Percentiles rank a stretch among this genome's conserved stretches.
Evolutionary conservation across 2,113 vertebrate genomes (phyloP).

Genomic region (Melanostigma gelatinosum): DNA sequence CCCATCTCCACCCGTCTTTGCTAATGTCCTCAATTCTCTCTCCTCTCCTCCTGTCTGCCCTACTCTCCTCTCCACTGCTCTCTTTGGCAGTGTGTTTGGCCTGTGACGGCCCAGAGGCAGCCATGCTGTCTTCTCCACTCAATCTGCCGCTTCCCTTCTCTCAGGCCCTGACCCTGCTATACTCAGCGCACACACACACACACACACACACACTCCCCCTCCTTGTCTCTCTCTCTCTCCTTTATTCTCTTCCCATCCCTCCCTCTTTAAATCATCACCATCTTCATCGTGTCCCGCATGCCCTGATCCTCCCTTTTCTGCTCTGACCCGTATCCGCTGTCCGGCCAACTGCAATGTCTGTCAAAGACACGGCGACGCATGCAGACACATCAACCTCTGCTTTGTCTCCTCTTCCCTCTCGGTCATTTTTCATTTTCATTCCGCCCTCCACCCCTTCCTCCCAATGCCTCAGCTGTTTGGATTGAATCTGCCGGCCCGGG

Average conservation of each 20-base stretch:
- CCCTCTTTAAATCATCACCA: slow-evolving; percentile 46
- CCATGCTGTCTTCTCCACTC: slow-evolving; percentile 76
- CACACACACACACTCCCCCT: slow-evolving; percentile 2
- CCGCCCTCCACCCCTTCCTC: background rate
- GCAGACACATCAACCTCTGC: slow-evolving; percentile 39
- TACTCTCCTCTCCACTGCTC: slow-evolving; percentile 56
- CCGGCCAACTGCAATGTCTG: slow-evolving; percentile 52
- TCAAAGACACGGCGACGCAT: slow-evolving; percentile 43
- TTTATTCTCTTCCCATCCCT: slow-evolving; percentile 39
- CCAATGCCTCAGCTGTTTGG: slow-evolving; percentile 42
- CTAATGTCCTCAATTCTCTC: slow-evolving; percentile 59
- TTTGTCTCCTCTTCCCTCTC: slow-evolving; percentile 17
- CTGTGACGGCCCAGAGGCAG: slow-evolving; percentile 75
- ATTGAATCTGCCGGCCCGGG: slow-evolving; percentile 32
- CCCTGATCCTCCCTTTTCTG: background rate
- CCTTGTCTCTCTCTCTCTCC: slow-evolving; percentile 1
- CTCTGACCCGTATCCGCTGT: slow-evolving; percentile 56
- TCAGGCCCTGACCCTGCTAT: slow-evolving; percentile 68
- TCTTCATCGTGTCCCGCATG: background rate
- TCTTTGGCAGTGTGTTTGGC: slow-evolving; percentile 75
- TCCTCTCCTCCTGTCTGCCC: slow-evolving; percentile 47
- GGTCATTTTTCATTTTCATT: too few species aligned
- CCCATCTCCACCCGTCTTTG: slow-evolving; percentile 37
- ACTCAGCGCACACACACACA: slow-evolving; percentile 44
- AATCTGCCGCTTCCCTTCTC: slow-evolving; percentile 69